A percentile compares a stretch with the other conserved stretches of the same genome.
These are phyloP conservation scores for Esox masquinongy DNA, from an alignment of 2,797 vertebrate species.

Conservation along the genomic window DNA sequence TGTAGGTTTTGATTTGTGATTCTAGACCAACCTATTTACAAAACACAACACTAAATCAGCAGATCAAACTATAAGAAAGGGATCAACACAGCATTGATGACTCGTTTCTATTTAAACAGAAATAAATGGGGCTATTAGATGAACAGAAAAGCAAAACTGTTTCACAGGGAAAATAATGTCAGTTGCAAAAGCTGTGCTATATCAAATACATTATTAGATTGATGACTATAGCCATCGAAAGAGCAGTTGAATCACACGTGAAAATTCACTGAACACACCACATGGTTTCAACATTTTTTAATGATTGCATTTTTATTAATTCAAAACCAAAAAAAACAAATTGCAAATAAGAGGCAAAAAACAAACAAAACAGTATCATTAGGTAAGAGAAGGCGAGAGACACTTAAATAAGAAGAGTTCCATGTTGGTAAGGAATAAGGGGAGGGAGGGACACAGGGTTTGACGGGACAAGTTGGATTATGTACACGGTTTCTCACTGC, in stretches of 20 bases:
- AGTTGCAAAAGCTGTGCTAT: too few relatives aligned
- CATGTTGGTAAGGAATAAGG: slow-evolving; percentile 66
- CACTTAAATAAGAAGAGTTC: slow-evolving; percentile 78
- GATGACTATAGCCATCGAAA: background rate
- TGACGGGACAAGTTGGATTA: slow-evolving; percentile 54
- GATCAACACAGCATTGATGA: background rate
- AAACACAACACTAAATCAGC: too few relatives aligned
- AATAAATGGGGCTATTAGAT: too few relatives aligned
- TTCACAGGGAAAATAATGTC: background rate
- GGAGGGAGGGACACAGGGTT: slow-evolving; percentile 42
- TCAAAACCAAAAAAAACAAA: slow-evolving; percentile 64
- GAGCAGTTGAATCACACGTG: background rate
- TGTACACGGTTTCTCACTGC: slow-evolving; percentile 68
- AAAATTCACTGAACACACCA: slow-evolving; percentile 18
- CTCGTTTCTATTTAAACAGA: background rate
- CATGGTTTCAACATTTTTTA: slow-evolving; percentile 55
- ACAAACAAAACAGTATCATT: slow-evolving; percentile 65
- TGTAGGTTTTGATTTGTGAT: slow-evolving; percentile 14
- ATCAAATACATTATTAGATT: background rate
- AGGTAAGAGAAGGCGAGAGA: slow-evolving; percentile 74
- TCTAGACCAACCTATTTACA: slow-evolving; percentile 15
- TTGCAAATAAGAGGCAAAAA: slow-evolving; percentile 52
- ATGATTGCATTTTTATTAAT: slow-evolving; percentile 83
- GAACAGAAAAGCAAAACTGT: background rate
- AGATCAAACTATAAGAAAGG: too few relatives aligned